Base-by-base conservation (phyloP, 2,888 invertebrate genomes). In the Cephus runcator region DNA sequence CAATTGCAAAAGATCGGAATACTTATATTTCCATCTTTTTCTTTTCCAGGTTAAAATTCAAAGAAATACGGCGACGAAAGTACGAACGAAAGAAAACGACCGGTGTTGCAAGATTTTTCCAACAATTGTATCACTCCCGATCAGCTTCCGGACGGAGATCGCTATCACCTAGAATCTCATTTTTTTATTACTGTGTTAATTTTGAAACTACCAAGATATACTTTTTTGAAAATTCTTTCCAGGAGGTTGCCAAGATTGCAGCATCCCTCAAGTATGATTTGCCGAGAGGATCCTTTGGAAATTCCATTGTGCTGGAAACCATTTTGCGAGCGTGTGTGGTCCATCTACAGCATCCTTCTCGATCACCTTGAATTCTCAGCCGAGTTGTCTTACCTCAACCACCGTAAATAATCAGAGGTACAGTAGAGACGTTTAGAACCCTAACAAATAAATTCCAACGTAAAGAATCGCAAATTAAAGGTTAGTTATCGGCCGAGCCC, bases 261-360 rank as follows among this genome's bases (percentile, higher is more conserved):
- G 4, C 31, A 11, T 33, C 31, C 69, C 30, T 69, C 11, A 0
- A 33, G 12, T 12, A 69, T 69, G 11, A 36, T 11, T 15, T 33
- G 71, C 71, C 33, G 71, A 33, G 15, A 69, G 71, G 33, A 69
- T 11, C 71, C 31, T 69, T 40, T 33, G 79, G 81, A 82, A 82
- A 82, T 82, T 79, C 79, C 80, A 81, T 82, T 81, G 80, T 79
- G 73, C 76, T 76, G 80, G 80, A 77, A 80, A 81, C 80, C 79
- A 80, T 81, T 81, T 82, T 79, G 78, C 81, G 75, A 78, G 80
- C 78, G 81, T 77, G 81, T 82, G 81, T 82, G 82, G 82, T 82
- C 82, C 79, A 30, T 36, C 69, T 9, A 40, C 40, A 56, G 56
- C 71, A 73, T 69, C 69, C 76, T 73, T 68, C 68, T 34, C 73